Percentiles rank a stretch among this genome's conserved stretches.
Conservation (phyloP, 2,888 invertebrate genomes). For the Acanthoscelides obtectus region DNA sequence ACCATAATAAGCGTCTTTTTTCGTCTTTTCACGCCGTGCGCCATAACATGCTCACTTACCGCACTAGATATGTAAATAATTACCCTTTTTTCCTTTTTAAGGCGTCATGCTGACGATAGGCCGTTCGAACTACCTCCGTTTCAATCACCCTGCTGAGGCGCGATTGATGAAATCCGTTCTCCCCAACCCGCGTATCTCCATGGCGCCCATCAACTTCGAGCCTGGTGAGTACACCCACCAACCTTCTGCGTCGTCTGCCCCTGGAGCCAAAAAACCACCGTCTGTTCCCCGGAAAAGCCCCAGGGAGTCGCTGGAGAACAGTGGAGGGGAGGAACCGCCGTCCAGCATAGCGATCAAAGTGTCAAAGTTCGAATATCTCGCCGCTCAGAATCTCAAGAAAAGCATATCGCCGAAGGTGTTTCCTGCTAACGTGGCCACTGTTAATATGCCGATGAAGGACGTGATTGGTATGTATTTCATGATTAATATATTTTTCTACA, state of each 20-base stretch:
- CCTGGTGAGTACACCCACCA: slow-evolving; percentile 34
- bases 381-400: slow-evolving; percentile 59
- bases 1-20: too few species aligned
- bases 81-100: slow-evolving; percentile 41
- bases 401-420: slow-evolving; percentile 73
- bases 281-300: slow-evolving; percentile 57
- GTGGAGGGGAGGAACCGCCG: slow-evolving; percentile 49
- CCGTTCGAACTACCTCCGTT: slow-evolving; percentile 85
- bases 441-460: slow-evolving; percentile 77
- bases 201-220: slow-evolving; percentile 71
- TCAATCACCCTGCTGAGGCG: slow-evolving; percentile 89
- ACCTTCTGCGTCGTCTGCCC: slow-evolving; percentile 14
- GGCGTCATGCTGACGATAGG: slow-evolving; percentile 90
- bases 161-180: slow-evolving; percentile 80
- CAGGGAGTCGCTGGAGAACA: slow-evolving; percentile 48
- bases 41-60: neutral
- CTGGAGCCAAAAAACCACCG: slow-evolving; percentile 60
- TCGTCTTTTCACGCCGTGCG: neutral
- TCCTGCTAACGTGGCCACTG: slow-evolving; percentile 70
- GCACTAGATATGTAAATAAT: neutral
- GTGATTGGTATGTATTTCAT: slow-evolving; percentile 54
- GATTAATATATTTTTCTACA: too few species aligned
- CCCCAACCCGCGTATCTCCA: slow-evolving; percentile 70
- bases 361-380: slow-evolving; percentile 74
- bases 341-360: slow-evolving; percentile 71